Conservation (phyloP, 2,888 invertebrate species). For the Lycophotia porphyrea region DNA sequence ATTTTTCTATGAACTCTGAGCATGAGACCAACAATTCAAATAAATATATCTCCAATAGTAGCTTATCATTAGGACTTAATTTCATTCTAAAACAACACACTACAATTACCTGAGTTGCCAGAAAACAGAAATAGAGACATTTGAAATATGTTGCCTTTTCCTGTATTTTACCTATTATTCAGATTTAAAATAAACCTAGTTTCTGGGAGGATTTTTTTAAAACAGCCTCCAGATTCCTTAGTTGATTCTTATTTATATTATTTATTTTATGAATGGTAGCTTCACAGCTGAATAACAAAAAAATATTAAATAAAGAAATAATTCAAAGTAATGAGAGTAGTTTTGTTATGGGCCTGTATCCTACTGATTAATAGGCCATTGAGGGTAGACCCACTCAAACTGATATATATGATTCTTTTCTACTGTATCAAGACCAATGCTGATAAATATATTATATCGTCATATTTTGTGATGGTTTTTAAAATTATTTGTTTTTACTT, state of each 20-base stretch:
- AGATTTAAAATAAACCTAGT: not conserved
- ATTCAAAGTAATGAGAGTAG: not conserved
- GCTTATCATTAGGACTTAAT: not conserved
- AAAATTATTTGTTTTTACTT: slow-evolving; percentile 9
- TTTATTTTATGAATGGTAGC: too few relatives aligned
- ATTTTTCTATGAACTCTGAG: not conserved
- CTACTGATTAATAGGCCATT: not conserved
- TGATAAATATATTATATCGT: slow-evolving; percentile 27
- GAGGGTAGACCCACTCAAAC: slow-evolving; percentile 8
- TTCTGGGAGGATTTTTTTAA: not conserved
- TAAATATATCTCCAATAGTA: not conserved
- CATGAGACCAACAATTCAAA: not conserved
- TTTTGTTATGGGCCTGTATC: not conserved
- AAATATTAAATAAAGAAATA: too few relatives aligned
- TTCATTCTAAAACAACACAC: not conserved
- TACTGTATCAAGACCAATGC: slow-evolving; percentile 23
- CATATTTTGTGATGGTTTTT: slow-evolving; percentile 19
- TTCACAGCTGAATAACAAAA: too few relatives aligned
- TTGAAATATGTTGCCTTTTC: not conserved
- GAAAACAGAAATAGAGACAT: not conserved
- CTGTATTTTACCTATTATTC: not conserved
- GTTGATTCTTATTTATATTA: too few relatives aligned
- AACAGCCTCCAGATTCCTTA: not conserved
- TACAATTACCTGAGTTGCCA: not conserved
- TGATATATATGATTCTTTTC: slow-evolving; percentile 24